A percentile compares a stretch with the other conserved stretches of the same genome.
Evolutionary conservation across 2,113 vertebrate species (phyloP).

Genomic region (Salvelinus namaycush): DNA sequence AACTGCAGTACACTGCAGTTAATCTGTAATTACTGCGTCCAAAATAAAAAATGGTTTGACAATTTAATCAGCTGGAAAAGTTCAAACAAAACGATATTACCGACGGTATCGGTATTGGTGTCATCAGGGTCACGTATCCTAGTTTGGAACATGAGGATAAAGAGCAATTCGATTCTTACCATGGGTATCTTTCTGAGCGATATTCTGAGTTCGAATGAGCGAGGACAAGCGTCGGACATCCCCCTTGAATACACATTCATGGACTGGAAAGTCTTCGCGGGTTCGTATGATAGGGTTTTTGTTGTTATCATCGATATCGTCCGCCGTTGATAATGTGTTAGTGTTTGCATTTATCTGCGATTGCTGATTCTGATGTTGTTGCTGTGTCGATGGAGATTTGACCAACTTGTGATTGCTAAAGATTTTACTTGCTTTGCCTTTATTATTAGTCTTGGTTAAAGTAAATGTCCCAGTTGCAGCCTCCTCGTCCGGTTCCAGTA

Average conservation of each 20-base stretch:
- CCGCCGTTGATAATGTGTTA: slow-evolving; percentile 60
- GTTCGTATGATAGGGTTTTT: slow-evolving; percentile 72
- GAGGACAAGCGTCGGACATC: slow-evolving; percentile 92
- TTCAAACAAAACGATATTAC: too few species aligned
- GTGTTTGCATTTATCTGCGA: slow-evolving; percentile 71
- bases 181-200: slow-evolving; percentile 93
- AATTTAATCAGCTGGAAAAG: too few species aligned
- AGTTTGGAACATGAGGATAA: too few species aligned
- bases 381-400: slow-evolving; percentile 70
- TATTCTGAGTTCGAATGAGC: slow-evolving; percentile 93
- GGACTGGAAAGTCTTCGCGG: slow-evolving; percentile 85
- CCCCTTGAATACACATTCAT: slow-evolving; percentile 94
- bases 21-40: too few species aligned
- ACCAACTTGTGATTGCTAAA: slow-evolving; percentile 83
- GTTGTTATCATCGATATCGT: slow-evolving; percentile 74
- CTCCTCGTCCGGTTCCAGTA: slow-evolving; percentile 88
- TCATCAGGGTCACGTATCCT: too few species aligned
- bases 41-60: too few species aligned
- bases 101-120: too few species aligned
- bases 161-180: slow-evolving; percentile 74
- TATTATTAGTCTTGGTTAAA: slow-evolving; percentile 66
- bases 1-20: too few species aligned
- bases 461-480: slow-evolving; percentile 84
- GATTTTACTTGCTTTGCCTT: slow-evolving; percentile 79
- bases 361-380: slow-evolving; percentile 69